Evolutionary conservation across 2,888 invertebrate species (phyloP).

Genomic region (Limnephilus rhombicus): DNA sequence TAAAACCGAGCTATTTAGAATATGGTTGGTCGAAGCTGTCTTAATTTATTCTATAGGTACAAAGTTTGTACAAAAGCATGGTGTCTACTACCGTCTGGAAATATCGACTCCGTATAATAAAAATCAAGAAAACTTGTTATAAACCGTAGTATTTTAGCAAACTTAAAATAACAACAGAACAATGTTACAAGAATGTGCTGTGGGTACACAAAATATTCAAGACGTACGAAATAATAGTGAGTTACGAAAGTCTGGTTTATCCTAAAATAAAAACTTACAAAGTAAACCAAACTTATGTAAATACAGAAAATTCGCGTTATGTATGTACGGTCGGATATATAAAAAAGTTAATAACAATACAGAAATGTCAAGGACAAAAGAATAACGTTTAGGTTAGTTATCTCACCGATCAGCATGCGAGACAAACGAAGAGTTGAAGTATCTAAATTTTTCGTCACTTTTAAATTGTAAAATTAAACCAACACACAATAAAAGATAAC

Average conservation of each 20-base stretch:
- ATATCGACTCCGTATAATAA: not conserved
- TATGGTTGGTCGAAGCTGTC: not conserved
- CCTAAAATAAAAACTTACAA: not conserved
- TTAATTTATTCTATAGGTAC: not conserved
- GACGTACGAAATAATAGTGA: not conserved
- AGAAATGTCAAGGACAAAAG: constrained; percentile 64
- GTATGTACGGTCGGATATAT: not conserved
- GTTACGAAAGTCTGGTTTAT: not conserved
- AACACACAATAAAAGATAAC: constrained; percentile 22
- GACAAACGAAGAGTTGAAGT: constrained; percentile 24
- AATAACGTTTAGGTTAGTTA: constrained; percentile 61
- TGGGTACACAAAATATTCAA: constrained; percentile 1
- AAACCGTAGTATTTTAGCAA: not conserved
- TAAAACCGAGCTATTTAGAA: not conserved
- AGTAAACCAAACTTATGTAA: not conserved
- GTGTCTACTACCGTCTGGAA: not conserved
- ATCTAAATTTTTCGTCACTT: constrained; percentile 37
- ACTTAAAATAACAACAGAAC: not conserved
- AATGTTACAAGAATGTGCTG: constrained; percentile 21
- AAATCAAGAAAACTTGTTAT: not conserved
- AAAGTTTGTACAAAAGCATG: not conserved
- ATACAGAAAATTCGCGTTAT: not conserved
- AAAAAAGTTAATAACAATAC: constrained; percentile 51
- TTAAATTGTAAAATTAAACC: constrained; percentile 30
- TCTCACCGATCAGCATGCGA: constrained; percentile 60